Conservation (phyloP, 2,797 vertebrate species). For the Oreochromis mossambicus region DNA sequence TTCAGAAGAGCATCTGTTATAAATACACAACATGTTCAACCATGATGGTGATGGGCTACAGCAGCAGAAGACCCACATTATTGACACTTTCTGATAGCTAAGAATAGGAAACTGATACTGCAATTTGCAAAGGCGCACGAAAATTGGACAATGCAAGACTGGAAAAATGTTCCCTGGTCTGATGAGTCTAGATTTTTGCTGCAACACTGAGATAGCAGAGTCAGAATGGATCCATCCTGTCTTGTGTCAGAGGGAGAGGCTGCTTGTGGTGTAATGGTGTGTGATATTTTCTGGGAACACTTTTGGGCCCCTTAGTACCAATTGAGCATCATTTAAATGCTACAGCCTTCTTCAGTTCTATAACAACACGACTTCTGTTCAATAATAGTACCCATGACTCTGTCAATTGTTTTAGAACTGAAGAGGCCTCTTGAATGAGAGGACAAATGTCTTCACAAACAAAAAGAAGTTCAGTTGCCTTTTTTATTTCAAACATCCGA, state of each 20-base stretch:
- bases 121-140: not conserved
- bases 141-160: not conserved
- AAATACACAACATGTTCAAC: not conserved
- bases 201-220: not conserved
- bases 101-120: not conserved
- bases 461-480: not conserved
- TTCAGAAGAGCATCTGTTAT: not conserved
- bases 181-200: not conserved
- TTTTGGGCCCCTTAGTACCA: not conserved
- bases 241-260: not conserved
- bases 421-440: not conserved
- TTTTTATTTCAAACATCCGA: not conserved
- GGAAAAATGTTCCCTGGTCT: not conserved
- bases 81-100: not conserved
- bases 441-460: not conserved
- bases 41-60: not conserved
- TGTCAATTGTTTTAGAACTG: not conserved
- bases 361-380: not conserved
- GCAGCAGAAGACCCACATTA: not conserved
- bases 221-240: not conserved
- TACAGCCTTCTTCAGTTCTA: not conserved
- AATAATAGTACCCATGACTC: not conserved
- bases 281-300: not conserved
- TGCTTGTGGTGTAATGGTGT: not conserved
- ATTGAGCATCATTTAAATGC: not conserved